phyloP scores from a whole-genome alignment of 2,888 invertebrate species.

The Rotaria macrura region DNA sequence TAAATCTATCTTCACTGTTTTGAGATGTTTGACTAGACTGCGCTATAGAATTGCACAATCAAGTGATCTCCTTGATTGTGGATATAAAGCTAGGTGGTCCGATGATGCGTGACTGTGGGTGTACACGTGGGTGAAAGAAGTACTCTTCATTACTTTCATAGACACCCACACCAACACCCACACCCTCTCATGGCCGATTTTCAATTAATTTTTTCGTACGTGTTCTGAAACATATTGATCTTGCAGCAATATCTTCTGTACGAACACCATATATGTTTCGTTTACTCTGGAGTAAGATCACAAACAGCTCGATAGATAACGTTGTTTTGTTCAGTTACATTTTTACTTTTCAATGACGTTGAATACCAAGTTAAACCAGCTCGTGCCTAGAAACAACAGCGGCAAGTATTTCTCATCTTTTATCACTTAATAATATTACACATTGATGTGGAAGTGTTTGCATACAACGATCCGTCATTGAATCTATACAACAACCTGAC shows the following conservation, averaged over 20 bases:
- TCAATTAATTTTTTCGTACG: neutral
- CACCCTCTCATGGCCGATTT: neutral
- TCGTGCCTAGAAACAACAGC: neutral
- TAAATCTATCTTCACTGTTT: no score
- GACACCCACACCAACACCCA: no score
- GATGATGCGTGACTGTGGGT: no score
- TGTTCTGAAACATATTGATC: neutral
- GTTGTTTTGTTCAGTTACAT: constrained; percentile 21
- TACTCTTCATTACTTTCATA: no score
- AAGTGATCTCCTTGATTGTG: no score
- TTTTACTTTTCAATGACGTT: neutral
- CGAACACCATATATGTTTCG: constrained; percentile 35
- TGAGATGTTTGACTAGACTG: no score
- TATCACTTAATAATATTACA: constrained; percentile 59
- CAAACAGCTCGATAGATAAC: constrained; percentile 79
- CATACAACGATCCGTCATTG: constrained; percentile 90
- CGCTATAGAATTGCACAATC: no score
- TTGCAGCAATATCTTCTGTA: no score
- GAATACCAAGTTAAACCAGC: neutral
- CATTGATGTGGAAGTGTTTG: constrained; percentile 86
- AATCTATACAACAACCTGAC: constrained; percentile 92
- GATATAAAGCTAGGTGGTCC: no score
- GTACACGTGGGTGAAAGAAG: no score
- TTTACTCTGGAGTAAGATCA: constrained; percentile 85
- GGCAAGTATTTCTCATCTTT: no score